These are phyloP conservation scores for Pammene aurita DNA, from an alignment of 2,888 invertebrate genomes.

Conservation along the genomic window DNA sequence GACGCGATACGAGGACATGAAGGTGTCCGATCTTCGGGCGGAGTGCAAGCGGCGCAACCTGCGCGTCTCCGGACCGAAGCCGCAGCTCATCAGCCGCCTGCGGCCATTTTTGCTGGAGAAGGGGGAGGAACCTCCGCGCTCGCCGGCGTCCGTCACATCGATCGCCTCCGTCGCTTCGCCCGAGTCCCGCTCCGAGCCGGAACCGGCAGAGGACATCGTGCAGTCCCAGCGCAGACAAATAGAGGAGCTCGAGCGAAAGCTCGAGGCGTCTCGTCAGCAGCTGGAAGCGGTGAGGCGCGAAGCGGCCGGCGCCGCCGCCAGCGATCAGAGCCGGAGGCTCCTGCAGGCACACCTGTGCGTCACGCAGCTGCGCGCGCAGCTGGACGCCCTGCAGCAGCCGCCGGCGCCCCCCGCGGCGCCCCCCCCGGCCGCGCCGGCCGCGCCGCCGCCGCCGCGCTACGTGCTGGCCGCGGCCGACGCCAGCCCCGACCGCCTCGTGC, in stretches of 20 bases:
- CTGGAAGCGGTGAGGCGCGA: slow-evolving; percentile 86
- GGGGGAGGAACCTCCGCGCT: slow-evolving; percentile 75
- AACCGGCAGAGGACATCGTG: slow-evolving; percentile 87
- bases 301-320: slow-evolving; percentile 78
- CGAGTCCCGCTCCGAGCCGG: slow-evolving; percentile 64
- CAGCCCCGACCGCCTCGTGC: slow-evolving; percentile 62
- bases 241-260: slow-evolving; percentile 92
- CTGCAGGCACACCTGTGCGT: slow-evolving; percentile 86
- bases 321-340: slow-evolving; percentile 74
- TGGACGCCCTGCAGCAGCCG: slow-evolving; percentile 84
- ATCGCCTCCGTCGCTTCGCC: slow-evolving; percentile 62
- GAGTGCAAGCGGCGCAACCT: slow-evolving; percentile 96
- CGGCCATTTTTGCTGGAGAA: slow-evolving; percentile 86
- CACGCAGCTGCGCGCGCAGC: slow-evolving; percentile 83
- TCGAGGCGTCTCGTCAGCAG: slow-evolving; percentile 90
- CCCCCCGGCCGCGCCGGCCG: slow-evolving; percentile 71
- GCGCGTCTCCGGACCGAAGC: slow-evolving; percentile 98
- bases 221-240: slow-evolving; percentile 92
- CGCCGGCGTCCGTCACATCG: slow-evolving; percentile 67
- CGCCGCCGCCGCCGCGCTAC: slow-evolving; percentile 73
- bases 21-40: slow-evolving; percentile 95
- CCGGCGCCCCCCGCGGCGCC: slow-evolving; percentile 58
- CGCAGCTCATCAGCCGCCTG: slow-evolving; percentile 95
- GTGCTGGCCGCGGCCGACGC: slow-evolving; percentile 61
- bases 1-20: slow-evolving; percentile 95